Evolutionary conservation across 2,797 vertebrate genomes (phyloP).

Genomic region (Anas georgica): DNA sequence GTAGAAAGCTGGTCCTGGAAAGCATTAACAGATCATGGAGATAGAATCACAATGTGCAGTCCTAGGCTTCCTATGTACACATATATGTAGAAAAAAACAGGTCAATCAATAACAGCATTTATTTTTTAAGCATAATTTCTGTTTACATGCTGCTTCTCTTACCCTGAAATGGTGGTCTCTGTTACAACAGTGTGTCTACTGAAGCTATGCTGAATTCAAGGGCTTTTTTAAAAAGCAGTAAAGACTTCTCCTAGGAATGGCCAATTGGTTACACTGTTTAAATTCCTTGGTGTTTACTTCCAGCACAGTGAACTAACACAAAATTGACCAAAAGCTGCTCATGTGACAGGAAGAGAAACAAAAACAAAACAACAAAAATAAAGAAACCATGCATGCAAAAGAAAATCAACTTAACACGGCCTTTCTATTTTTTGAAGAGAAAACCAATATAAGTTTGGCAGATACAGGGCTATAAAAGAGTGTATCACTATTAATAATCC

Average conservation of each 20-base stretch:
- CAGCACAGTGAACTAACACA: background rate
- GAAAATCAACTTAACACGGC: background rate
- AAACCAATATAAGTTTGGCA: background rate
- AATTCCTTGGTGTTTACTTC: background rate
- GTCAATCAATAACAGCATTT: background rate
- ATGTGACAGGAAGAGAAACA: background rate
- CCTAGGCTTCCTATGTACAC: background rate
- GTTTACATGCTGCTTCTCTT: background rate
- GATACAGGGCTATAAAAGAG: background rate
- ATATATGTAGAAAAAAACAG: background rate
- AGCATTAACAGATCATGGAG: background rate
- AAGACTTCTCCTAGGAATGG: background rate
- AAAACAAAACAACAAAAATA: background rate
- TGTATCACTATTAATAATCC: background rate
- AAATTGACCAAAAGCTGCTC: background rate
- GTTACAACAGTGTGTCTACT: background rate
- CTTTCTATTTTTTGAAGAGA: background rate
- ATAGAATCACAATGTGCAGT: background rate
- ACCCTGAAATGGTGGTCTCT: background rate
- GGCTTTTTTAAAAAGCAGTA: background rate
- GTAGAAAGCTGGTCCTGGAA: background rate
- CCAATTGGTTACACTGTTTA: background rate
- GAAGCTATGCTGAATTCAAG: background rate
- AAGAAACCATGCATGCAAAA: background rate
- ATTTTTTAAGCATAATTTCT: background rate